Percentiles rank a stretch among this genome's conserved stretches.
These are phyloP conservation scores for Echinarachnius parma DNA, from an alignment of 53 echinoderm and acorn worm species.

Conservation along the genomic window DNA sequence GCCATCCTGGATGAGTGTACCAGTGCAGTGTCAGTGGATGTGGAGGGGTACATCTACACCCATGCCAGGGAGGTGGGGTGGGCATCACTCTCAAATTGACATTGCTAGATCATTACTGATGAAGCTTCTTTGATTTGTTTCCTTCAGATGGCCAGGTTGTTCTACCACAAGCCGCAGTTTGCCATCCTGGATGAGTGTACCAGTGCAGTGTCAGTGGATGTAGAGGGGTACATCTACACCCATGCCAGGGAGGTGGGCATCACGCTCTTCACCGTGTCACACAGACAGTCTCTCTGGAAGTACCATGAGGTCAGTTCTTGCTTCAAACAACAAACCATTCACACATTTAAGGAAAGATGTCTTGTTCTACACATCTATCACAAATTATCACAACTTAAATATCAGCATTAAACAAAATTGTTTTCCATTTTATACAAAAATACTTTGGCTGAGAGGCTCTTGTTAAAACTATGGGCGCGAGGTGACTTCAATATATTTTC, in stretches of 20 bases:
- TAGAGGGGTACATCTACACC: conserved; percentile 91
- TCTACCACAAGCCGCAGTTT: conserved; percentile 99
- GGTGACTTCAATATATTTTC: too few relatives aligned
- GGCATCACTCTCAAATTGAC: conserved; percentile 96
- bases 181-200: conserved; percentile 98
- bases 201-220: conserved; percentile 94
- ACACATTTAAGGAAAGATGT: too few relatives aligned
- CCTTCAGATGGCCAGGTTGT: conserved; percentile 87
- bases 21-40: conserved; percentile 94
- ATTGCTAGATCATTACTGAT: background rate
- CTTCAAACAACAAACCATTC: too few relatives aligned
- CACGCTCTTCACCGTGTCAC: conserved; percentile 95
- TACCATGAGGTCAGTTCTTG: conserved; percentile 90
- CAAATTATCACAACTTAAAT: too few relatives aligned
- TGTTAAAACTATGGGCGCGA: too few relatives aligned
- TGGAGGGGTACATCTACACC: conserved; percentile 91
- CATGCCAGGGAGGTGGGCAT: conserved; percentile 97
- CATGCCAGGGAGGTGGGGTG: conserved; percentile 96
- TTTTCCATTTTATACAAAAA: too few relatives aligned
- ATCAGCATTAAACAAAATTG: too few relatives aligned
- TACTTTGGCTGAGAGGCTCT: too few relatives aligned
- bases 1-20: conserved; percentile 98
- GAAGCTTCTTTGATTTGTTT: background rate
- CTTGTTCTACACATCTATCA: too few relatives aligned
- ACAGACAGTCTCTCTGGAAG: conserved; percentile 95